Evolutionary conservation across 2,113 vertebrate species (phyloP).

Genomic region (Macrotus californicus): DNA sequence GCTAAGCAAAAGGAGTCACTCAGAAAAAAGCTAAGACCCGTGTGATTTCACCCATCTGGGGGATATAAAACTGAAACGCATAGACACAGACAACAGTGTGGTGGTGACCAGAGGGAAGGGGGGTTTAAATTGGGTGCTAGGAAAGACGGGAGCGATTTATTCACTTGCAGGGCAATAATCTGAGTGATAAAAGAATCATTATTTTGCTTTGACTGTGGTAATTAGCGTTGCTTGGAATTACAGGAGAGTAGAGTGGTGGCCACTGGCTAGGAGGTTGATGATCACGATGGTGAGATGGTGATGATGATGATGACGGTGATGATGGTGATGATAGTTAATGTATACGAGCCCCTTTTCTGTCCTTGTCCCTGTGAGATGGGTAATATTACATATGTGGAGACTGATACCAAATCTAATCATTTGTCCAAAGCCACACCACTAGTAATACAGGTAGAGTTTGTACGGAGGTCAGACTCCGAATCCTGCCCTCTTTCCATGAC

Average conservation of each 20-base stretch:
- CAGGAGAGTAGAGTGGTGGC: neutral
- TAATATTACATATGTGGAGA: neutral
- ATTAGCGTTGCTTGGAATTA: constrained; percentile 3
- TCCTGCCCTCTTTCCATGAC: neutral
- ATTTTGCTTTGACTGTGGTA: neutral
- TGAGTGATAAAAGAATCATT: neutral
- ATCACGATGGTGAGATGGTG: too few species aligned
- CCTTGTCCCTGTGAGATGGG: neutral
- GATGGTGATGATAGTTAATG: neutral
- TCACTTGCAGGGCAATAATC: neutral
- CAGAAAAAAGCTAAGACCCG: too few species aligned
- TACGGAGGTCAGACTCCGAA: neutral
- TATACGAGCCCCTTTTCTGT: neutral
- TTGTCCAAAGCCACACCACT: neutral
- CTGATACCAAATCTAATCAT: neutral
- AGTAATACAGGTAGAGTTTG: neutral
- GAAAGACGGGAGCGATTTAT: neutral
- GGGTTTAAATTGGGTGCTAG: neutral
- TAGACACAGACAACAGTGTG: too few species aligned
- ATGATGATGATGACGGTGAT: too few species aligned
- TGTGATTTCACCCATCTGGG: too few species aligned
- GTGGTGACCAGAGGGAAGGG: too few species aligned
- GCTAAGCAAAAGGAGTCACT: too few species aligned
- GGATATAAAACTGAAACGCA: too few species aligned
- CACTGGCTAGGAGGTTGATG: neutral